Evolutionary conservation across 2,797 vertebrate species (phyloP).

Genomic region (Rallus crepitans): DNA sequence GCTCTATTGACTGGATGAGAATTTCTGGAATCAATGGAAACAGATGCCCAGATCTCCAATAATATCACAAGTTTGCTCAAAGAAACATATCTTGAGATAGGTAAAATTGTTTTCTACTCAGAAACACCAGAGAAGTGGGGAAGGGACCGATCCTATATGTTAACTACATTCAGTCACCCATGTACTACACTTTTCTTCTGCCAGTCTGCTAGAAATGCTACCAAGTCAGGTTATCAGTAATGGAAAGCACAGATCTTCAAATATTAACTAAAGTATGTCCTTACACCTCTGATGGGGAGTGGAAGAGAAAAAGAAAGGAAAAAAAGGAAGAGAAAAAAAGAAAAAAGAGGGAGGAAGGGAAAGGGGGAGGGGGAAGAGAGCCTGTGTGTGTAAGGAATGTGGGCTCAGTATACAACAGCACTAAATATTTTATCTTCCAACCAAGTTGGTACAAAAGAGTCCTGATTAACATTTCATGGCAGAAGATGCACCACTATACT

Average conservation of each 20-base stretch:
- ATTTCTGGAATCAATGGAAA: not conserved
- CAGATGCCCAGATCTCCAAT: not conserved
- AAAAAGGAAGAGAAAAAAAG: not conserved
- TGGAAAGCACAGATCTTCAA: not conserved
- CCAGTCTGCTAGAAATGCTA: not conserved
- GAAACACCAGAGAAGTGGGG: not conserved
- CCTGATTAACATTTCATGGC: constrained; percentile 69
- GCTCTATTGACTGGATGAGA: not conserved
- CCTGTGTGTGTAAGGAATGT: not conserved
- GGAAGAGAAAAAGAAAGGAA: too few relatives aligned
- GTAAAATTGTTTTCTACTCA: not conserved
- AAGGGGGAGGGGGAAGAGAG: not conserved
- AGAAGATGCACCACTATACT: constrained; percentile 47
- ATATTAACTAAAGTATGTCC: constrained; percentile 1
- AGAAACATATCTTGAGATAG: not conserved
- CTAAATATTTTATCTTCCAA: constrained; percentile 67
- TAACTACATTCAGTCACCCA: not conserved
- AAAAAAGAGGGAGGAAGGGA: not conserved
- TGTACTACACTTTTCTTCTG: not conserved
- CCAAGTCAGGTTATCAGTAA: not conserved
- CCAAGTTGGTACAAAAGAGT: constrained; percentile 55
- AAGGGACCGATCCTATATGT: not conserved
- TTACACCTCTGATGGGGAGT: not conserved
- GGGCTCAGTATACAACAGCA: constrained; percentile 33
- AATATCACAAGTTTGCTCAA: not conserved